Conservation (phyloP, 2,888 invertebrate species). For the Drepanosiphum platanoidis region DNA sequence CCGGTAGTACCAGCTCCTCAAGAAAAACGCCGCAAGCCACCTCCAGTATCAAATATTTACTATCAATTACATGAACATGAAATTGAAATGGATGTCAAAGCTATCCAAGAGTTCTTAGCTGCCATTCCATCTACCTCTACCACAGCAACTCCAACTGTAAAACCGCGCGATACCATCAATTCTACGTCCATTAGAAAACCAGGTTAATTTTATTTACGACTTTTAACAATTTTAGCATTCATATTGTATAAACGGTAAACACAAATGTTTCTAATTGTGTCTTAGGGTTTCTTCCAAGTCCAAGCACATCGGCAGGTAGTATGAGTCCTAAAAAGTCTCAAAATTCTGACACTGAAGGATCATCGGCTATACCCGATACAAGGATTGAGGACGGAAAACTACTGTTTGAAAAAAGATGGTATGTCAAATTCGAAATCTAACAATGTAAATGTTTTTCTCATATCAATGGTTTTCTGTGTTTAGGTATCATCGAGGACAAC, state of each 20-base stretch:
- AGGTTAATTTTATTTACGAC: constrained; percentile 66
- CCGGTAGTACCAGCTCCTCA: constrained; percentile 84
- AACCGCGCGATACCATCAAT: constrained; percentile 68
- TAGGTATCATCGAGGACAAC: constrained; percentile 91
- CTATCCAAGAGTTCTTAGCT: constrained; percentile 70
- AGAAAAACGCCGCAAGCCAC: constrained; percentile 83
- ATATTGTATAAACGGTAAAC: neutral
- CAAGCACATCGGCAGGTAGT: constrained; percentile 40
- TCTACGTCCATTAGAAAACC: constrained; percentile 70
- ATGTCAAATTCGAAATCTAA: constrained; percentile 42
- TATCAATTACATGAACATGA: constrained; percentile 89
- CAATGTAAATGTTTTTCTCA: neutral
- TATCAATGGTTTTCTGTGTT: constrained; percentile 62
- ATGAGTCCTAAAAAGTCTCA: constrained; percentile 55
- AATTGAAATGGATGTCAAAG: constrained; percentile 85
- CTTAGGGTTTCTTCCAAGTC: constrained; percentile 43
- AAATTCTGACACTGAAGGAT: constrained; percentile 48
- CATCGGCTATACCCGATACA: constrained; percentile 47
- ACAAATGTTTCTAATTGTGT: neutral
- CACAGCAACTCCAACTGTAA: constrained; percentile 27
- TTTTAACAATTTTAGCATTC: neutral
- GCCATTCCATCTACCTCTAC: constrained; percentile 28
- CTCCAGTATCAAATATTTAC: constrained; percentile 85
- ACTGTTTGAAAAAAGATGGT: constrained; percentile 91
- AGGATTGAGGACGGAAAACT: constrained; percentile 92